A percentile compares a stretch with the other conserved stretches of the same genome.
phyloP scores from a whole-genome alignment of 2,888 invertebrate species.

The Trimorus sp. region DNA sequence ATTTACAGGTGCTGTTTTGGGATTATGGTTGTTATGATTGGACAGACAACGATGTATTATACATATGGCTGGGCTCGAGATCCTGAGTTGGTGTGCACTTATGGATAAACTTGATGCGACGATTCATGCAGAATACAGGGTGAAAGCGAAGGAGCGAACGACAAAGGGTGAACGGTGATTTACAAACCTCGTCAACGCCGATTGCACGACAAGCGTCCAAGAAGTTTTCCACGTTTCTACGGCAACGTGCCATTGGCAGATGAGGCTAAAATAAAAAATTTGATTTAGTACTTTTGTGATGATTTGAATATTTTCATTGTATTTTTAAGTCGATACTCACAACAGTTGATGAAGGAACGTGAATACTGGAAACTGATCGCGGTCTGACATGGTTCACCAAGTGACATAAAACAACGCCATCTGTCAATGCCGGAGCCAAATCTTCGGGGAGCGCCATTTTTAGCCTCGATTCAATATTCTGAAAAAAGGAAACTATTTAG shows the following conservation, averaged over 20 bases:
- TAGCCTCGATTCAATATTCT: constrained; percentile 94
- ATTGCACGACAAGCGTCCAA: no score
- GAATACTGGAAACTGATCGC: constrained; percentile 95
- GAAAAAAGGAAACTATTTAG: constrained; percentile 67
- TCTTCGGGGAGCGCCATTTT: constrained; percentile 95
- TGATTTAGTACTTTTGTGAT: neutral
- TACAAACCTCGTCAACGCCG: no score
- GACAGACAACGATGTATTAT: no score
- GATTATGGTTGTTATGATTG: no score
- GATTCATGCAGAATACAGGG: no score
- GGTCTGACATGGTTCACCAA: constrained; percentile 96
- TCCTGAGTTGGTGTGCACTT: no score
- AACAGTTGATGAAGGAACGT: constrained; percentile 96
- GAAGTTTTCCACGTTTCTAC: constrained; percentile 91
- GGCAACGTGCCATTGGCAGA: constrained; percentile 96
- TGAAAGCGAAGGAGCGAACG: no score
- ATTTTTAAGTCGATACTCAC: constrained; percentile 83
- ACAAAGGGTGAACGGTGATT: no score
- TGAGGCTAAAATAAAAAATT: constrained; percentile 88
- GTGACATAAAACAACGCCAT: constrained; percentile 97
- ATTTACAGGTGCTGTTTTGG: no score
- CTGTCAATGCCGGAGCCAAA: constrained; percentile 91
- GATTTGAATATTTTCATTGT: neutral
- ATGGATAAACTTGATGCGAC: no score
- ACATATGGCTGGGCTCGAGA: no score